Evolutionary conservation across 2,113 vertebrate genomes (phyloP).

Genomic region (Ictidomys tridecemlineatus): DNA sequence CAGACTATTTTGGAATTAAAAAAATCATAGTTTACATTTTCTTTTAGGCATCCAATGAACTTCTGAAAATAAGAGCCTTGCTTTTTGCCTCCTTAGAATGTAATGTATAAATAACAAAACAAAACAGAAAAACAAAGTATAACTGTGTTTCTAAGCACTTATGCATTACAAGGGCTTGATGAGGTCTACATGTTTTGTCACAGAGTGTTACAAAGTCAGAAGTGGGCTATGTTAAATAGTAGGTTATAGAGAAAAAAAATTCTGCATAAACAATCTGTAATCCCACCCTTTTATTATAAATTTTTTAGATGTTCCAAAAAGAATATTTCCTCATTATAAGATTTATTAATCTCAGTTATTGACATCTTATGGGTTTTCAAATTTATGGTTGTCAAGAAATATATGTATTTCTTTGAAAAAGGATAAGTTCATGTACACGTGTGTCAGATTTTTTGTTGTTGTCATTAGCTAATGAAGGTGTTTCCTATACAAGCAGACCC

Average conservation of each 20-base stretch:
- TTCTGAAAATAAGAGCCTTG: constrained; percentile 75
- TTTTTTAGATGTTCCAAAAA: neutral
- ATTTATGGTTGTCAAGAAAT: constrained; percentile 16
- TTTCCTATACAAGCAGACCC: neutral
- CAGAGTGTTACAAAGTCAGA: neutral
- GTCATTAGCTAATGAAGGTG: neutral
- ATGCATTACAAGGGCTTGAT: constrained; percentile 16
- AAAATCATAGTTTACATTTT: constrained; percentile 73
- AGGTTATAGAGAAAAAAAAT: neutral
- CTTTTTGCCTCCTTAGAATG: constrained; percentile 58
- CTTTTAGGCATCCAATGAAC: constrained; percentile 75
- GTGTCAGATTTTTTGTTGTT: neutral
- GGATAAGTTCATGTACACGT: neutral
- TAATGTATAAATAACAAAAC: neutral
- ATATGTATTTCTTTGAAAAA: neutral
- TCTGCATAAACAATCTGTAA: neutral
- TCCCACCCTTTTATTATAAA: neutral
- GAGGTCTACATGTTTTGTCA: constrained; percentile 20
- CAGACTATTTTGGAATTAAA: constrained; percentile 70
- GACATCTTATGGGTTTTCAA: neutral
- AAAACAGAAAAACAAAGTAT: neutral
- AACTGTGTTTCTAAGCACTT: constrained; percentile 54
- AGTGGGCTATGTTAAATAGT: neutral
- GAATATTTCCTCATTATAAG: neutral
- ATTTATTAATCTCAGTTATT: neutral